Evolutionary conservation across 2,113 vertebrate species (phyloP), one percentile per base, ranked within the genome.

Genomic region (Heloderma charlesbogerti): DNA sequence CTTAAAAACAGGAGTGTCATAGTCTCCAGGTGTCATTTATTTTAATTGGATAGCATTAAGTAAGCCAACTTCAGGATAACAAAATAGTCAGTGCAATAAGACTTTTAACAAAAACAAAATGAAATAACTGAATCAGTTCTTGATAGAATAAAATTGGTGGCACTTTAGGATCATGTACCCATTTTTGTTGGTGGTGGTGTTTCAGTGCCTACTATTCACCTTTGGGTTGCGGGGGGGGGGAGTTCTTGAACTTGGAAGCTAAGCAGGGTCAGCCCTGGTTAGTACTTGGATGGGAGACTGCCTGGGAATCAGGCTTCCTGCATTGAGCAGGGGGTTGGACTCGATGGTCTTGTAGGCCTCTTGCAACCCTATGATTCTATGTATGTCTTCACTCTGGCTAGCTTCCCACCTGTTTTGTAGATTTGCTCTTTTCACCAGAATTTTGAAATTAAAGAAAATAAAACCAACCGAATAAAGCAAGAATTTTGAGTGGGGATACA

Each of bases 41-140:
- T 95, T 92, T 94, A 87, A 92, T 92, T 94, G 91, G 90, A 90
- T 90, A 86, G 91, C 88, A 71, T 78, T 94, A 94, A 95, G 95
- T 92, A 83, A 92, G 45, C 51, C 43, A 92, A 78, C 91, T 92
- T 95, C 86, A 87, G 90, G 51, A 88, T 88, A 94, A 95, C 92
- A 95, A 88, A 92, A 92, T 84, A 94, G 83, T 82, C 82, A 34
- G 82, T 88, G 82, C 88, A 78, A 72, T 93, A 92, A 79, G 75
- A 88, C 95, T 96, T 93, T 95, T 90, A 93, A 92, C 88, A 95
- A 92, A 95, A 94, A 92, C 90, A 89, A 93, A 91, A 88, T 18
- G 20, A 43, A 43, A 77, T 40, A 40, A 43, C 92, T 91, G 75
- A 79, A 88, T 91, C 89, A 93, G 75, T 91, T 91, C 57, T 69